phyloP scores from a whole-genome alignment of 2,113 vertebrate species.

The Anarrhichthys ocellatus region DNA sequence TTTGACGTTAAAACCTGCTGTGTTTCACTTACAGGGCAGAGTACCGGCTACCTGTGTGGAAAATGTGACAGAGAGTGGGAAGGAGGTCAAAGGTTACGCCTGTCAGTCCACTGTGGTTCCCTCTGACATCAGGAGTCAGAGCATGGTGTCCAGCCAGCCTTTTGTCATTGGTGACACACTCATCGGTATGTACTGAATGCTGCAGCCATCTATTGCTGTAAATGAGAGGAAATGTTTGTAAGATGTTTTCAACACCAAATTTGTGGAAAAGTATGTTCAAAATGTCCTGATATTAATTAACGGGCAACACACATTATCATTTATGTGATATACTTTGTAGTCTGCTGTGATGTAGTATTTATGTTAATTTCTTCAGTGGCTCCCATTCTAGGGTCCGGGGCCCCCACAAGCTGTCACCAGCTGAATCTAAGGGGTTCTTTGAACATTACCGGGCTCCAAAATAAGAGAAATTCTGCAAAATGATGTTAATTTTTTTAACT shows the following conservation, averaged over 20 bases:
- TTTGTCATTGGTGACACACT: constrained; percentile 88
- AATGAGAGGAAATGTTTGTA: neutral
- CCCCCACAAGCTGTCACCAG: neutral
- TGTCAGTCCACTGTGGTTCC: constrained; percentile 91
- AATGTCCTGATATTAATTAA: neutral
- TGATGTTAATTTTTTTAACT: neutral
- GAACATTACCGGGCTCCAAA: neutral
- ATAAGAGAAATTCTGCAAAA: neutral
- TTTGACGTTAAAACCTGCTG: neutral
- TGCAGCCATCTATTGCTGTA: neutral
- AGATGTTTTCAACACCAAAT: neutral
- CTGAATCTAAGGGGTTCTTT: neutral
- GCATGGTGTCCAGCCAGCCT: constrained; percentile 89
- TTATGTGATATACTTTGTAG: neutral
- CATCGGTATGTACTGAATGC: constrained; percentile 81
- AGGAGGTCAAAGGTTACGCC: constrained; percentile 83
- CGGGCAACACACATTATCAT: neutral
- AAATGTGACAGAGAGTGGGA: constrained; percentile 87
- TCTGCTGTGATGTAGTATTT: neutral
- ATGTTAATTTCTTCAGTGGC: neutral
- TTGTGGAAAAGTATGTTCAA: neutral
- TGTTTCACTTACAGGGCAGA: constrained; percentile 78
- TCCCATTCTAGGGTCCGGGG: neutral
- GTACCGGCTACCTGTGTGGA: constrained; percentile 85
- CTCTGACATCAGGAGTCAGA: constrained; percentile 87